Percentiles rank a stretch among this genome's conserved stretches.
These are phyloP conservation scores for Ictidomys tridecemlineatus DNA, from an alignment of 2,113 vertebrate species.

Conservation along the genomic window DNA sequence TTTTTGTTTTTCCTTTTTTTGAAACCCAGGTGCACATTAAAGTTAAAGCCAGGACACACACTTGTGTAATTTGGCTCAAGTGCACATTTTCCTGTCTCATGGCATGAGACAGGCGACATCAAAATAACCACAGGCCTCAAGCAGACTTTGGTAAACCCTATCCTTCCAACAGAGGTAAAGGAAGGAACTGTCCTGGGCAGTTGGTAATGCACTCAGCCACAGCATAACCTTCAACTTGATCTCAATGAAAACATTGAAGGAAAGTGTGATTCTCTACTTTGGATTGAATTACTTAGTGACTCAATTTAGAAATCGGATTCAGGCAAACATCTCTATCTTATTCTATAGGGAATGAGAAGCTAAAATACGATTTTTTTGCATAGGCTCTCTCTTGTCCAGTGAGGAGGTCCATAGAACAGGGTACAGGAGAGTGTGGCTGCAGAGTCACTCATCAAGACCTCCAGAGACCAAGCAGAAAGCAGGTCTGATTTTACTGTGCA, in stretches of 20 bases:
- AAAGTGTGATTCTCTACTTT: neutral
- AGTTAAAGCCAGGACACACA: constrained; percentile 66
- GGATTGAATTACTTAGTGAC: neutral
- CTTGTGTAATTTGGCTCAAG: constrained; percentile 73
- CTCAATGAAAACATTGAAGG: neutral
- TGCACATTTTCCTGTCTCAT: constrained; percentile 72
- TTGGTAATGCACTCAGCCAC: neutral
- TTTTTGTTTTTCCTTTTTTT: constrained; percentile 79
- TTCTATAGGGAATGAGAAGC: neutral
- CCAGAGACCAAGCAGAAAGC: too few relatives aligned
- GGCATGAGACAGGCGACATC: constrained; percentile 60
- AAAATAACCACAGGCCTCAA: constrained; percentile 64
- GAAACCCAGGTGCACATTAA: constrained; percentile 79
- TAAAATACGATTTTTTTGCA: too few relatives aligned
- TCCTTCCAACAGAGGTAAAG: neutral
- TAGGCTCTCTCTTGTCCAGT: too few relatives aligned
- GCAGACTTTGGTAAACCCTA: neutral
- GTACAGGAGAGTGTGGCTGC: too few relatives aligned
- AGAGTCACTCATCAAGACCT: too few relatives aligned
- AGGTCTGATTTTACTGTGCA: too few relatives aligned
- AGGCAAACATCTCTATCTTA: neutral
- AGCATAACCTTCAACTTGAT: neutral
- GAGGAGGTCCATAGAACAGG: too few relatives aligned
- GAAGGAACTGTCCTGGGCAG: constrained; percentile 23
- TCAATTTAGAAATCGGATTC: neutral